Evolutionary conservation across 2,113 vertebrate genomes (phyloP).

Genomic region (Pygoscelis adeliae): DNA sequence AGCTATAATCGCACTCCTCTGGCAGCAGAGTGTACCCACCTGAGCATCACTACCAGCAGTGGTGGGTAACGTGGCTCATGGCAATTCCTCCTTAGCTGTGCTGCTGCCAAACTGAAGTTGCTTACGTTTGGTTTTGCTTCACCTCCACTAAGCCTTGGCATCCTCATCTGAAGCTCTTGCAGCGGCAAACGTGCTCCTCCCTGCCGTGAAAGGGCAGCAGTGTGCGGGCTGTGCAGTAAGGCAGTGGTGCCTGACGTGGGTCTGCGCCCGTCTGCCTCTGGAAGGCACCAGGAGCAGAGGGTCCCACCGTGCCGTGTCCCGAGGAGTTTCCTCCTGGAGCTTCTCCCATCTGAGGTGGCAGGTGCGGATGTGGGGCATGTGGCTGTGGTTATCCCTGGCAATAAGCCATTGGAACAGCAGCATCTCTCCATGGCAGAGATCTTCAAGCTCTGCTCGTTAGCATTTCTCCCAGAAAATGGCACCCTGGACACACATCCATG

Average conservation of each 20-base stretch:
- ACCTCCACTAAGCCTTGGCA: not conserved
- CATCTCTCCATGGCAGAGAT: not conserved
- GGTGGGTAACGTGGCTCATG: rapidly evolving
- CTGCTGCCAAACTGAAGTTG: not conserved
- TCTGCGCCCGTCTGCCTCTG: not conserved
- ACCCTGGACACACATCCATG: rapidly evolving
- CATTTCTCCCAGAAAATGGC: not conserved
- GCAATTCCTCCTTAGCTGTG: not conserved
- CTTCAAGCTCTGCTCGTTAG: not conserved
- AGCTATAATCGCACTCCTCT: not conserved
- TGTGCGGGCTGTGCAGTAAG: not conserved
- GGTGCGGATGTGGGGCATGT: rapidly evolving
- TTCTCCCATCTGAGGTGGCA: not conserved
- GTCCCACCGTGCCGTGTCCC: not conserved
- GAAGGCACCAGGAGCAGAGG: not conserved
- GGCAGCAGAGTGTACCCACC: not conserved
- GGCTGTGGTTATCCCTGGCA: not conserved
- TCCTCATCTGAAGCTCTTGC: not conserved
- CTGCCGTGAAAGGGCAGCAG: rapidly evolving
- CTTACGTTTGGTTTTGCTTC: not conserved
- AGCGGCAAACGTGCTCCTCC: rapidly evolving
- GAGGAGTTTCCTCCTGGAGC: not conserved
- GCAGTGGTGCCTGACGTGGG: not conserved
- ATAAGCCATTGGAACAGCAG: not conserved
- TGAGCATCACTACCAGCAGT: not conserved